Evolutionary conservation across 2,797 vertebrate species (phyloP), one percentile per base, ranked within the genome.

Genomic region (Cryptoblepharus egeriae): DNA sequence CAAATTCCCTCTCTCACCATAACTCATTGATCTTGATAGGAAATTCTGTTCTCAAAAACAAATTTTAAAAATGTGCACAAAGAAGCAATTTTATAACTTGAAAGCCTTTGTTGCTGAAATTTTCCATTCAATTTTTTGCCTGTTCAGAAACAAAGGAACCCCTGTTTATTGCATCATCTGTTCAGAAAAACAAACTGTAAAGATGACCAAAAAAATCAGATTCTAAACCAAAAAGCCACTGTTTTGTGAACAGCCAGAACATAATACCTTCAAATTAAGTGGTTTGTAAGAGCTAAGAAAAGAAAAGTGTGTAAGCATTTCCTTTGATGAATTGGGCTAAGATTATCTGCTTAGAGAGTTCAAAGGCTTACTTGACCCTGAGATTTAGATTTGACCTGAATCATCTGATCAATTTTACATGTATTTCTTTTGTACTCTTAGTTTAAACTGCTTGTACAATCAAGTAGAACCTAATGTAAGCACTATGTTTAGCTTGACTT

Each of bases 341-440:
- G 90, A 88, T 93, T 93, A 91, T 89, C 80, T 92, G 80, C 92
- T 94, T 94, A 93, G 80, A 77, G 82, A 86, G 82, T 94, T 95
- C 90, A 94, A 93, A 94, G 89, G 55, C 85, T 94, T 93, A 89
- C 89, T 93, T 95, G 92, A 93, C 93, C 91, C 91, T 94, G 87
- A 75, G 91, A 91, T 94, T 95, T 94, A 94, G 83, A 87, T 78
- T 74, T 93, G 90, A 93, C 92, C 5, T 10, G 79, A 92, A 91
- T 91, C 91, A 93, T 85, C 86, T 88, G 80, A 92, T 88, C 86
- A 87, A 26, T 91, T 93, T 93, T 94, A 88, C 88, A 35, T 82
- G 15, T 85, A 78, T 93, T 92, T 94, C 81, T 93, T 92, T 91
- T 89, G 75, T 91, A 83, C 81, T 84, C 93, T 93, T 93, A 90